Evolutionary conservation across 2,888 invertebrate genomes (phyloP), one percentile per base, ranked within the genome.

Genomic region (Laspeyria flexula): DNA sequence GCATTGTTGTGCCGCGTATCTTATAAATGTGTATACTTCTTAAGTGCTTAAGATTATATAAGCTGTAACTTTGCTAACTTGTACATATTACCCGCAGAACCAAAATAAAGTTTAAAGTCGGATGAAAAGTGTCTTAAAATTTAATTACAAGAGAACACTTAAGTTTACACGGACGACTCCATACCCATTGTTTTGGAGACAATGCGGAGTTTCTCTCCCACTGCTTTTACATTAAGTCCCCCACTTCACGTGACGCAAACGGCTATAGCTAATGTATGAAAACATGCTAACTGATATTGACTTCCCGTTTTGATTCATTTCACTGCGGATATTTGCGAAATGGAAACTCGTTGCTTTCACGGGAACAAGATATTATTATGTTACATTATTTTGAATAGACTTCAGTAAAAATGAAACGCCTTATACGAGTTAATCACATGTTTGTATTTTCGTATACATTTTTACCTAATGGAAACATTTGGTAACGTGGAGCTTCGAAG

Each of bases 81-180:
- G 21, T 23, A 43, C 40, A 43, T 31, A 57, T 57, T 54, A 55
- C 18, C 48, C 46, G 40, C 38, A 43, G 27, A 34, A 35, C n/a
- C 12, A 37, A 55, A 59, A 64, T 55, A 44, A 51, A 48, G 43
- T 49, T 55, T 62, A 42, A 65, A 63, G 55, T 55, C 43, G 43
- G 58, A 65, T 64, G 63, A 63, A 70, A 71, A 73, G 70, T 65
- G 65, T 63, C 71, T 67, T 73, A 60, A 71, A 77, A 73, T 77
- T 75, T 76, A 74, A 81, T 81, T 78, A 79, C 71, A 70, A 71
- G 65, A 37, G 71, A 71, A 73, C 73, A 73, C 74, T 77, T 73
- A 79, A 79, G 71, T 77, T 79, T 71, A 73, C 72, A 73, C 70
- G 73, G 66, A 30, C 65, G 69, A 69, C 58, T 74, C 72, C 66